Base-by-base conservation (phyloP, 1,140 invertebrate genomes). In the Solenopsis invicta region DNA sequence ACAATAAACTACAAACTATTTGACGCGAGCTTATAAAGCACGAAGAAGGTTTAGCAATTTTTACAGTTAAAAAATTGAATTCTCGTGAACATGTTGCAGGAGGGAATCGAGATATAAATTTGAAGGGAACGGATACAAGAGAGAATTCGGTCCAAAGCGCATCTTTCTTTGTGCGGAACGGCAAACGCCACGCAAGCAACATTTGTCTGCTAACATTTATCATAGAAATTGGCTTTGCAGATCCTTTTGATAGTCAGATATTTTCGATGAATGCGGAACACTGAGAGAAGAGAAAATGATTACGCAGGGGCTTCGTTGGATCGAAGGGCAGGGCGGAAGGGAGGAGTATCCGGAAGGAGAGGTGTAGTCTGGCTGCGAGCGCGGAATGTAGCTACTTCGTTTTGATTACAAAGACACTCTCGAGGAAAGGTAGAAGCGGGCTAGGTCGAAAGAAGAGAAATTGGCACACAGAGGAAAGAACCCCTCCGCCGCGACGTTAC, bases 161-260 rank as follows among this genome's bases (percentile, higher is more conserved):
- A 50, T 29, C 21, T 72, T 76, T 61, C 50, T 80, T 75, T 61
- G 50, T 45, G 21, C 50, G 34, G 64, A 13, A 45, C 77, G 77
- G 76, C 75, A 87, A 66, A 45, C 21, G 59, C 61, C 37, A 34
- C 48, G 62, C 61, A 45, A 85, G 74, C 72, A 56, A 78, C 54
- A 75, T 84, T 75, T 50, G 54, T 74, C 69, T 75, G 54, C 54
- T 48, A 84, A 84, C 69, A 62, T 84, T 84, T 84, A 84, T 84
- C 80, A 61, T 84, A 52, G 54, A 84, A 75, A 84, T 84, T 84
- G 80, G 80, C 24, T 75, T 61, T 62, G 69, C 80, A 24, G 41
- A 48, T 62, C 48, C 80, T 61, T 84, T 84, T 75, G 80, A 75
- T 62, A 75, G 80, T 84, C 54, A 16, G 56, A 61, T 50, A 75